Evolutionary conservation across 2,797 vertebrate genomes (phyloP), one percentile per base, ranked within the genome.

Genomic region (Clarias platycephalus): DNA sequence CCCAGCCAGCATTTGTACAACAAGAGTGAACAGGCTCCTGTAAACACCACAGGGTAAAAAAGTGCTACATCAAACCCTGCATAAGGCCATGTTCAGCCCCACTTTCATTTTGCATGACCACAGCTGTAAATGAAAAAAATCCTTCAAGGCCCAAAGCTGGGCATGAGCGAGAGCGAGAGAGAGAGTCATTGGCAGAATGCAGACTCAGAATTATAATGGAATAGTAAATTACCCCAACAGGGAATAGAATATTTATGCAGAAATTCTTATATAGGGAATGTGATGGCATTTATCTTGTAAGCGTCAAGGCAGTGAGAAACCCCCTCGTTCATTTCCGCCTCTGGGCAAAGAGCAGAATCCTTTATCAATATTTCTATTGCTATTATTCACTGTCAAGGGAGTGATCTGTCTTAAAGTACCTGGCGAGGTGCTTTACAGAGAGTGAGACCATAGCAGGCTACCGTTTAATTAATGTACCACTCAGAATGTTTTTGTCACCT

Each of bases 171-270:
- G 37, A 70, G 26, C 68, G 26, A 31, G 4, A 55, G 26, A 75
- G 44, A 40, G 67, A 40, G 67, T 75, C 87, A 74, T 83, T 75
- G 71, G 84, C 88, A 58, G 40, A 71, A 81, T 88, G 90, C 89
- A 86, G 86, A 89, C 89, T 85, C 22, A 16, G 5, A 83, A 81
- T 90, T 64, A 83, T 93, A 93, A 94, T 94, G 92, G 90, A 93
- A 93, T 92, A 92, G 87, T 91, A 93, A 90, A 94, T 93, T 91
- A 93, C 91, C 84, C 88, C 84, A 90, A 92, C 89, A 87, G 88
- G 85, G 83, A 89, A 86, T 89, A 80, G 86, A 92, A 92, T 92
- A 94, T 92, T 91, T 93, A 91, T 92, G 88, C 86, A 62, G 82
- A 91, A 89, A 88, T 91, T 89, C 80, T 91, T 84, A 85, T 90